Percentiles rank a stretch among this genome's conserved stretches.
Conservation (phyloP, 2,113 vertebrate genomes). For the Chaetodon auriga region DNA sequence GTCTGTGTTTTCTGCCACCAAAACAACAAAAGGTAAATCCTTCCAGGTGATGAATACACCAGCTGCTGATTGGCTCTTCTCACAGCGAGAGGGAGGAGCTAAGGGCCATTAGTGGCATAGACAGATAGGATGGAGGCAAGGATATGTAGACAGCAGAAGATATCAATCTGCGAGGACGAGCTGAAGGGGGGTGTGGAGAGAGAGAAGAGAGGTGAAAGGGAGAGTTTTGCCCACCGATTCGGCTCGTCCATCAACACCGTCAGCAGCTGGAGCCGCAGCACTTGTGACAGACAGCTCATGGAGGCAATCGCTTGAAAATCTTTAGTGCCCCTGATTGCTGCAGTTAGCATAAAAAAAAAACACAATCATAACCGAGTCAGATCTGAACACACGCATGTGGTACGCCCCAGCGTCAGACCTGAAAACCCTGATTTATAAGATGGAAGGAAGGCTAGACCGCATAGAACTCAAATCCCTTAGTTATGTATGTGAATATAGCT, state of each 20-base stretch:
- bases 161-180: background rate
- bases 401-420: background rate
- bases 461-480: background rate
- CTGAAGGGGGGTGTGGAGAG: background rate
- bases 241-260: background rate
- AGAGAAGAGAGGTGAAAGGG: background rate
- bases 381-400: background rate
- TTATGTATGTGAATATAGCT: background rate
- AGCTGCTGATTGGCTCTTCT: constrained; percentile 5
- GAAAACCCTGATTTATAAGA: background rate
- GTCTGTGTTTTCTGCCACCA: background rate
- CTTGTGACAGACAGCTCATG: background rate
- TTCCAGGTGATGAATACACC: background rate
- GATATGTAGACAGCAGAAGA: background rate
- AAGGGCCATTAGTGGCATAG: background rate
- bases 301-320: background rate
- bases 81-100: background rate
- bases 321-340: background rate
- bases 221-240: background rate
- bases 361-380: background rate
- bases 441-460: background rate
- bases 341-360: background rate
- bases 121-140: background rate
- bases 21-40: background rate
- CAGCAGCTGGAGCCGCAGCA: background rate